Base-by-base conservation (phyloP, 2,888 invertebrate genomes). In the Amphipyra tragopoginis region DNA sequence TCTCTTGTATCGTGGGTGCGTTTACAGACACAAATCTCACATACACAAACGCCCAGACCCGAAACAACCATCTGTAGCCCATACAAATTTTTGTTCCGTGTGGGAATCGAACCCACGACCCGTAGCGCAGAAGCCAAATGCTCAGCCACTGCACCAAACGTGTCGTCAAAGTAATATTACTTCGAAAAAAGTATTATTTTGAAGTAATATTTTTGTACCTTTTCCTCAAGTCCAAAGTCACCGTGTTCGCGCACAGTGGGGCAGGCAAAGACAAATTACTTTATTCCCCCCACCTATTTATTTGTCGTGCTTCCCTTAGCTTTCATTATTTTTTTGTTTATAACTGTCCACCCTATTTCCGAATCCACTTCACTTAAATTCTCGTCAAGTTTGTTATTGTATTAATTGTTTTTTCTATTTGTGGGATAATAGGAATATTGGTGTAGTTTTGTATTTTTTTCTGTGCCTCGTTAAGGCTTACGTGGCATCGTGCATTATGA, bases 181-280 rank as follows among this genome's bases (percentile, higher is more conserved):
- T n/a, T n/a, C n/a, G n/a, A n/a, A n/a, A n/a, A n/a, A n/a, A n/a
- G n/a, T n/a, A n/a, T n/a, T n/a, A n/a, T n/a, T n/a, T n/a, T n/a
- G n/a, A n/a, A n/a, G n/a, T n/a, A n/a, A n/a, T n/a, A n/a, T n/a
- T n/a, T n/a, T n/a, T n/a, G n/a, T n/a, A n/a, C n/a, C n/a, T n/a
- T n/a, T n/a, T n/a, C 6, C 48, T 38, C 40, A 78, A 79, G 77
- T 83, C 75, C 78, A 2, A 14, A 82, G 73, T 75, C 36, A 65
- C 45, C 34, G 75, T 39, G 47, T 40, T 6, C 29, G 5, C 48
- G 42, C 56, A 69, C 82, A 79, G 73, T 77, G 83, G 77, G 74
- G 61, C 80, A 77, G 84, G 85, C 86, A 84, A 83, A 89, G 90
- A 90, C 89, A 90, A 90, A 90, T 90, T 88, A 86, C 86, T 88